These are phyloP conservation scores for Lasioglossum vierecki DNA, from an alignment of 2,888 invertebrate species.

Conservation along the genomic window DNA sequence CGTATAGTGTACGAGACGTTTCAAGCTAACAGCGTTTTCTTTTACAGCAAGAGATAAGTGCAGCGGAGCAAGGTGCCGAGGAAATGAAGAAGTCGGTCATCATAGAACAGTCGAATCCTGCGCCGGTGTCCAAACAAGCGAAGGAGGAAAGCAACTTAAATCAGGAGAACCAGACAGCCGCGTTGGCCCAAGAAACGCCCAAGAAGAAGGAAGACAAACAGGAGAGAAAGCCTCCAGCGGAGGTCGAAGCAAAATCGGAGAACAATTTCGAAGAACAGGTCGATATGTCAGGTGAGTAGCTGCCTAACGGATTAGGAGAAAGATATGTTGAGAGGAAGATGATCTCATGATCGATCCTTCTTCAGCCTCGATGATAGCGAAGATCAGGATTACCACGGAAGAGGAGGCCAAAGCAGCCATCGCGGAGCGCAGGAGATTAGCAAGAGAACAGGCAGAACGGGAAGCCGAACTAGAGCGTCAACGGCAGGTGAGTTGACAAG, in stretches of 20 bases:
- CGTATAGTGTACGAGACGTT: neutral
- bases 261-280: slow-evolving; percentile 84
- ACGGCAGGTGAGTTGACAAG: slow-evolving; percentile 83
- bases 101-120: slow-evolving; percentile 56
- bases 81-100: slow-evolving; percentile 54
- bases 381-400: slow-evolving; percentile 92
- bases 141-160: slow-evolving; percentile 72
- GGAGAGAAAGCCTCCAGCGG: slow-evolving; percentile 74
- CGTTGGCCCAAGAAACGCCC: slow-evolving; percentile 65
- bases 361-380: slow-evolving; percentile 88
- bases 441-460: slow-evolving; percentile 95
- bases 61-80: slow-evolving; percentile 47
- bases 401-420: slow-evolving; percentile 97
- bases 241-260: slow-evolving; percentile 76
- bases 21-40: neutral
- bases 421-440: slow-evolving; percentile 94
- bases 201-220: slow-evolving; percentile 80
- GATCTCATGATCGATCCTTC: slow-evolving; percentile 11
- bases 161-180: slow-evolving; percentile 67
- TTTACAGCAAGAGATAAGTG: slow-evolving; percentile 53
- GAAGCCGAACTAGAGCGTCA: slow-evolving; percentile 94
- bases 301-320: neutral
- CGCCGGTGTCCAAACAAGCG: slow-evolving; percentile 64
- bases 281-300: slow-evolving; percentile 86
- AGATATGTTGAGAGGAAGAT: neutral